Evolutionary conservation across 1,140 invertebrate species (phyloP).

Genomic region (Neuroterus valhalla): DNA sequence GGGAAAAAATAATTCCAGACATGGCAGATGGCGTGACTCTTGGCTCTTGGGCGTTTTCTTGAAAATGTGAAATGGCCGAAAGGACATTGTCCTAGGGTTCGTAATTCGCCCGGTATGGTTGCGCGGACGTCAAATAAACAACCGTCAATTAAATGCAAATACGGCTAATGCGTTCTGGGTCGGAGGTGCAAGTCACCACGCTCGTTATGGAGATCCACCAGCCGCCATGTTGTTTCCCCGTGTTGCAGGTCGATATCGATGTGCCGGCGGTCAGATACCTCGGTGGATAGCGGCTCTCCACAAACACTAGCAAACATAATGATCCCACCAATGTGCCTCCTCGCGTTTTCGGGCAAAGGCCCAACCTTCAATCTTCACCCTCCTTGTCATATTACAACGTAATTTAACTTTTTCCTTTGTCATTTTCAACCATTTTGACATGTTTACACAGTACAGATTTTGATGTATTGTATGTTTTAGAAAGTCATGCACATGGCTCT

Average conservation of each 20-base stretch:
- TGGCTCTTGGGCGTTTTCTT: constrained; percentile 40
- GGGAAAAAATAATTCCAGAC: constrained; percentile 7
- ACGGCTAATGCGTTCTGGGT: constrained; percentile 71
- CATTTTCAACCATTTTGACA: constrained; percentile 27
- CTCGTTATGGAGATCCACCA: constrained; percentile 68
- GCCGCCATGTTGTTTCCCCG: constrained; percentile 63
- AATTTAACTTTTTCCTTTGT: constrained; percentile 7
- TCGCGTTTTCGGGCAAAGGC: not conserved
- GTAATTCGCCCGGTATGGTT: constrained; percentile 64
- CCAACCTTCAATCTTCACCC: constrained; percentile 26
- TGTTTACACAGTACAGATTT: constrained; percentile 14
- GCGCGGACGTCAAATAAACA: constrained; percentile 73
- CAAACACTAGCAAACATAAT: constrained; percentile 43
- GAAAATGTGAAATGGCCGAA: constrained; percentile 39
- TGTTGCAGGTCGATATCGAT: constrained; percentile 58
- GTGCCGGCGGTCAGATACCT: constrained; percentile 47
- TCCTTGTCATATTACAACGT: constrained; percentile 10
- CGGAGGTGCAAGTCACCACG: constrained; percentile 69
- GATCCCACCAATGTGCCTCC: constrained; percentile 11
- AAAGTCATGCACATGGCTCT: too few species aligned
- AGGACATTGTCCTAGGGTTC: constrained; percentile 48
- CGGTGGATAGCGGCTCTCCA: constrained; percentile 40
- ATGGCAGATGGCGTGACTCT: constrained; percentile 34
- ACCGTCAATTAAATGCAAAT: constrained; percentile 75
- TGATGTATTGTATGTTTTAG: too few species aligned